Conservation (phyloP, 2,888 invertebrate genomes). For the Scaptomyza tumidula region DNA sequence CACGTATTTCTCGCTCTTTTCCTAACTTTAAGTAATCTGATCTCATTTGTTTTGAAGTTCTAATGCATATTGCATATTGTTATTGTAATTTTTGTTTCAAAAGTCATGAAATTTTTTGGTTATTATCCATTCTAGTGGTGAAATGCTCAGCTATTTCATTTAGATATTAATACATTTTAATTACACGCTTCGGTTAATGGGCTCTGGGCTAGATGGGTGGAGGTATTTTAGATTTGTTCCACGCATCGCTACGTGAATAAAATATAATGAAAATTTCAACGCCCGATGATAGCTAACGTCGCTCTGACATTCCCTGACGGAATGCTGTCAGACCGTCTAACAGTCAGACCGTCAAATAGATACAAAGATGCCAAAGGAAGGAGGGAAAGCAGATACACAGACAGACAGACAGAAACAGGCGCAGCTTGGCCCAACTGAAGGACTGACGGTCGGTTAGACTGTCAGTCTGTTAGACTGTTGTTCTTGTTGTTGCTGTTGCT, state of each 20-base stretch:
- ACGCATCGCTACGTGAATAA: constrained; percentile 76
- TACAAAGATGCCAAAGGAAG: constrained; percentile 26
- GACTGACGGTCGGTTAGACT: constrained; percentile 7
- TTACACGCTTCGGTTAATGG: constrained; percentile 70
- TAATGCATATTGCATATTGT: too few relatives aligned
- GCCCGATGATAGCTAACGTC: constrained; percentile 69
- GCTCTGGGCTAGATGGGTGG: constrained; percentile 46
- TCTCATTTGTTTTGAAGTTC: too few relatives aligned
- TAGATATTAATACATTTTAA: constrained; percentile 74
- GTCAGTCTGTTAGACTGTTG: constrained; percentile 18
- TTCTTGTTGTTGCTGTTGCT: background rate
- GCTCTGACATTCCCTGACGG: constrained; percentile 64
- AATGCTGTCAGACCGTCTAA: constrained; percentile 70
- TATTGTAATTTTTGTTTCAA: background rate
- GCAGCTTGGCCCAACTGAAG: constrained; percentile 45
- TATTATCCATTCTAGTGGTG: constrained; percentile 20
- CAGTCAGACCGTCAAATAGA: constrained; percentile 18
- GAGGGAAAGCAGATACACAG: background rate
- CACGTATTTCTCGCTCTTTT: background rate
- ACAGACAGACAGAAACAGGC: constrained; percentile 18
- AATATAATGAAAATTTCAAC: constrained; percentile 81
- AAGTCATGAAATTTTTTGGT: background rate
- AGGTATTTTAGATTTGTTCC: constrained; percentile 71
- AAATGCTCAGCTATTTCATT: constrained; percentile 32
- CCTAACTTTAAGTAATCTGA: background rate